These are phyloP conservation scores for Lydus trimaculatus DNA, from an alignment of 2,888 invertebrate species.

Conservation along the genomic window DNA sequence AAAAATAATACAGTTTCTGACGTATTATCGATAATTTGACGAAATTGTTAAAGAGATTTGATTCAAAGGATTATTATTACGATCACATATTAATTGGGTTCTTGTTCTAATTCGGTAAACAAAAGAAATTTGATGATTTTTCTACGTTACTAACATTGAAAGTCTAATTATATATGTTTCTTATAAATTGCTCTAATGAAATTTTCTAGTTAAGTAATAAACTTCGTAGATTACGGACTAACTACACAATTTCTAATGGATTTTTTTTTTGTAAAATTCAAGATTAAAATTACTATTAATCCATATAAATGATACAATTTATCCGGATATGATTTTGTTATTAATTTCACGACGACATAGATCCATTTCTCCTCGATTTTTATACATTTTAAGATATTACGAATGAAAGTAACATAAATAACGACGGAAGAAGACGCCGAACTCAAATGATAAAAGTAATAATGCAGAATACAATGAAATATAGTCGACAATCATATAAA, in stretches of 20 bases:
- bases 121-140: neutral
- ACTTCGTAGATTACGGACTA: no score
- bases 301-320: no score
- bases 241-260: no score
- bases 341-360: neutral
- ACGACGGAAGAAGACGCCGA: slow-evolving; percentile 20
- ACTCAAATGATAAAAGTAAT: slow-evolving; percentile 28
- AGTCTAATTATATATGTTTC: no score
- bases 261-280: no score
- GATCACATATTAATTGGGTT: no score
- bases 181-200: no score
- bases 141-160: no score
- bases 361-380: neutral
- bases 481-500: slow-evolving; percentile 26
- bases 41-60: neutral
- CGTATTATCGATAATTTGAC: neutral
- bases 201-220: no score
- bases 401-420: slow-evolving; percentile 27
- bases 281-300: no score
- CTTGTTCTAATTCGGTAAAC: no score
- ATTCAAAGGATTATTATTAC: neutral
- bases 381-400: neutral
- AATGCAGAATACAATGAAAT: slow-evolving; percentile 29
- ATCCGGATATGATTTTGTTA: neutral
- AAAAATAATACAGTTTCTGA: no score